These are phyloP conservation scores for Silurus meridionalis DNA, from an alignment of 2,113 vertebrate genomes.

Conservation along the genomic window DNA sequence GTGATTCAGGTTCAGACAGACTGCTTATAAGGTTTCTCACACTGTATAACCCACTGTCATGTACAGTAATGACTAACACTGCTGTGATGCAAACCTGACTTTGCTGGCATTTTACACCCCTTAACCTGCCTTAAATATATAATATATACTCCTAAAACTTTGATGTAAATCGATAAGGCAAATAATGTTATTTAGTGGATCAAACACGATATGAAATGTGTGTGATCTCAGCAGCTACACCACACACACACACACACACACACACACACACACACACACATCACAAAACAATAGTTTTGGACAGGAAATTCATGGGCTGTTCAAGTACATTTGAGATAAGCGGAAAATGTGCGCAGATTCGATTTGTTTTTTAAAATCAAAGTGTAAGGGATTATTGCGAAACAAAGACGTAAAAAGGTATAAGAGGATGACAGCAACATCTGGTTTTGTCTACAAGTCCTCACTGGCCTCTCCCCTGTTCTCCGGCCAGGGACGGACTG, in stretches of 20 bases:
- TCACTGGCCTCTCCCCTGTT: not conserved
- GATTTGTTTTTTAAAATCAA: not conserved
- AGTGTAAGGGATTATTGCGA: not conserved
- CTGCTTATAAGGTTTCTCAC: not conserved
- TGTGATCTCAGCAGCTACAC: not conserved
- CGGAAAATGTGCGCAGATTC: not conserved
- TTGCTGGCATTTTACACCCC: not conserved
- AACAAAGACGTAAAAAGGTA: not conserved
- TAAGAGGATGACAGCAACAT: not conserved
- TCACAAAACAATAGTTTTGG: too few species aligned
- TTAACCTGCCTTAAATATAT: not conserved
- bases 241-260: not conserved
- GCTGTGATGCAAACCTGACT: not conserved
- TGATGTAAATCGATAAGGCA: not conserved
- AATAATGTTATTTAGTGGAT: not conserved
- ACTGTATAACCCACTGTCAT: not conserved
- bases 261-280: not conserved
- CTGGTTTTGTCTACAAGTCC: constrained; percentile 25
- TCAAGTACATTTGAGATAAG: not conserved
- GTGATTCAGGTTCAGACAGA: not conserved
- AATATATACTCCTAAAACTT: not conserved
- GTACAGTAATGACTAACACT: not conserved
- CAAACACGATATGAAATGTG: not conserved
- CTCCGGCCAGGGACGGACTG: constrained; percentile 55
- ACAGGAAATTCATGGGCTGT: not conserved